Base-by-base conservation (phyloP, 2,888 invertebrate species). In the Cartodere bifasciata region DNA sequence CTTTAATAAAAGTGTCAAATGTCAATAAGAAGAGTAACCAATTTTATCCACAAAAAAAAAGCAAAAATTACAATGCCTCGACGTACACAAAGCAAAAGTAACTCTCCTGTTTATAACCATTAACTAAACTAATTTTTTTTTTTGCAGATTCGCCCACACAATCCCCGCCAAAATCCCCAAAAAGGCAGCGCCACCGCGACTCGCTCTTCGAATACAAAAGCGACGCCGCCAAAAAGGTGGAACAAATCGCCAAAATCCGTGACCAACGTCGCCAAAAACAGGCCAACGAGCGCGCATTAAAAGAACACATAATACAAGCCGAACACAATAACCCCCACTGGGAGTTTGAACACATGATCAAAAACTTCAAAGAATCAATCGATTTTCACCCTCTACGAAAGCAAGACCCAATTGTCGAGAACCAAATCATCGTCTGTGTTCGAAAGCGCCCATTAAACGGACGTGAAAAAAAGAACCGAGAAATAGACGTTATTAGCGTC, bases 371-470 rank as follows among this genome's bases (percentile, higher is more conserved):
- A 58, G 73, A 62, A 50, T 76, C 72, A 39, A 68, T 92, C 44
- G 92, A 92, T 35, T 90, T 86, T 63, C 71, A 81, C 48, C 92
- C 94, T 13, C 65, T 95, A 32, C 70, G 76, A 22, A 83, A 85
- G 43, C 72, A 74, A 31, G 94, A 92, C 58, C 60, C 72, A 0
- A 80, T 90, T 11, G 81, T 84, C 47, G 86, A 88, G 59, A 90
- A 92, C 58, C 91, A 92, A 64, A 97, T 97, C 48, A 90, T 90
- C n/a, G 97, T 97, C 13, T 97, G 97, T 64, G 94, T 99, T 1
- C 66, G 98, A 37, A 98, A 97, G 61, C 70, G 98, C 45, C 98
- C 98, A 24, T 65, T 98, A 34, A 95, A 92, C 56, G 90, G 88
- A 50, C 92, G 88, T 65, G 95, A 95, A 62, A 34, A 68, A 1